Evolutionary conservation across 2,797 vertebrate genomes (phyloP).

Genomic region (Tarsius wallacei): DNA sequence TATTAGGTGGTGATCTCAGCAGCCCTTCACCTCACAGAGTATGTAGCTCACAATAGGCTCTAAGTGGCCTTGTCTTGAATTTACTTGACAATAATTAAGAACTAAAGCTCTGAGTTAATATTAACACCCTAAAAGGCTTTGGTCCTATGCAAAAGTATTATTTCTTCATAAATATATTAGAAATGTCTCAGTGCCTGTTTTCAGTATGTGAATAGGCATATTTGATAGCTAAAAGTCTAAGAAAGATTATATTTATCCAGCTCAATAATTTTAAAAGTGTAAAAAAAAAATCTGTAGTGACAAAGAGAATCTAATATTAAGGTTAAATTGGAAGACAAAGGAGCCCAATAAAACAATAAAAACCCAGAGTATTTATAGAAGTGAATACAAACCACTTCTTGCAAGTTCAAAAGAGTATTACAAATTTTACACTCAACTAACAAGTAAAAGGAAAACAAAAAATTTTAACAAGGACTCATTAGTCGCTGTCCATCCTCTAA

Average conservation of each 20-base stretch:
- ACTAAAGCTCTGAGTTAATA: neutral
- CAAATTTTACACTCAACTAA: slow-evolving; percentile 24
- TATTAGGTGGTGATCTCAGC: neutral
- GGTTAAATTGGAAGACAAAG: slow-evolving; percentile 55
- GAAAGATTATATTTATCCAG: slow-evolving; percentile 11
- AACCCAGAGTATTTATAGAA: neutral
- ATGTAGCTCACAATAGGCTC: neutral
- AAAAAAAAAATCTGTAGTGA: slow-evolving; percentile 13
- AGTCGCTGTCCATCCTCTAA: neutral
- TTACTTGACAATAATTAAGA: neutral
- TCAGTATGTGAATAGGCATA: neutral
- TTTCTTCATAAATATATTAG: slow-evolving; percentile 10
- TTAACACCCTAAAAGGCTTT: neutral
- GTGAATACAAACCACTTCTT: neutral
- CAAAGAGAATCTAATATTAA: slow-evolving; percentile 51
- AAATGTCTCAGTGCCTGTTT: neutral
- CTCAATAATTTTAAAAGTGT: neutral
- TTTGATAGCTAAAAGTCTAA: neutral
- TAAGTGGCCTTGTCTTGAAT: neutral
- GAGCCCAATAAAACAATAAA: neutral
- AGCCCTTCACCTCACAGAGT: neutral
- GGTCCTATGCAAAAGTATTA: neutral
- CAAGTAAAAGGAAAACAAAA: slow-evolving; percentile 26
- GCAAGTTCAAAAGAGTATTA: slow-evolving; percentile 8
- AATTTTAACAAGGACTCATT: neutral